phyloP scores from a whole-genome alignment of 2,888 invertebrate genomes.

The Eupithecia insigniata region DNA sequence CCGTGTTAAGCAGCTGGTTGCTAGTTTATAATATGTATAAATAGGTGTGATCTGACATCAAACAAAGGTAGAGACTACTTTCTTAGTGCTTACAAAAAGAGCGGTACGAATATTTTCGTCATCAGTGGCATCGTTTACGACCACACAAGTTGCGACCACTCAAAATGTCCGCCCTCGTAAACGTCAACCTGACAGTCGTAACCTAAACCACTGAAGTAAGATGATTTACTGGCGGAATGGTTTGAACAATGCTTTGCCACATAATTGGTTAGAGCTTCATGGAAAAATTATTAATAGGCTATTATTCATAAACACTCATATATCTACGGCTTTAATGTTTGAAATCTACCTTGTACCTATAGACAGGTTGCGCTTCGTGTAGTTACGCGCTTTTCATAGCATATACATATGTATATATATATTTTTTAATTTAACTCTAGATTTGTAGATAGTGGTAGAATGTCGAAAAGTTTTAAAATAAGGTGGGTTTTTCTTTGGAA shows the following conservation, averaged over 20 bases:
- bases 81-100: background rate
- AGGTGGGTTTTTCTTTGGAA: background rate
- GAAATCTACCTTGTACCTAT: background rate
- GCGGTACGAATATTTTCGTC: conserved; percentile 1
- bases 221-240: conserved; percentile 31
- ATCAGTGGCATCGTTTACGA: conserved; percentile 53
- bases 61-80: background rate
- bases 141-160: conserved; percentile 76
- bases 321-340: no score
- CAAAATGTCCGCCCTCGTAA: conserved; percentile 71
- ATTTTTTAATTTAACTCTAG: no score
- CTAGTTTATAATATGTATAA: no score
- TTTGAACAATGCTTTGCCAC: conserved; percentile 12
- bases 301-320: background rate
- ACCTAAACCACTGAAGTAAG: conserved; percentile 23
- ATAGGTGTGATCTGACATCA: background rate
- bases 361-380: no score
- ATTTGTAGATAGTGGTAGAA: no score
- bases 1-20: no score
- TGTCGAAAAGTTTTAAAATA: background rate
- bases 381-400: background rate
- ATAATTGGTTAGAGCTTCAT: background rate
- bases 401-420: no score
- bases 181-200: conserved; percentile 64
- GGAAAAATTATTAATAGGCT: background rate